Base-by-base conservation (phyloP, 2,888 invertebrate genomes). In the Nasonia oneida region DNA sequence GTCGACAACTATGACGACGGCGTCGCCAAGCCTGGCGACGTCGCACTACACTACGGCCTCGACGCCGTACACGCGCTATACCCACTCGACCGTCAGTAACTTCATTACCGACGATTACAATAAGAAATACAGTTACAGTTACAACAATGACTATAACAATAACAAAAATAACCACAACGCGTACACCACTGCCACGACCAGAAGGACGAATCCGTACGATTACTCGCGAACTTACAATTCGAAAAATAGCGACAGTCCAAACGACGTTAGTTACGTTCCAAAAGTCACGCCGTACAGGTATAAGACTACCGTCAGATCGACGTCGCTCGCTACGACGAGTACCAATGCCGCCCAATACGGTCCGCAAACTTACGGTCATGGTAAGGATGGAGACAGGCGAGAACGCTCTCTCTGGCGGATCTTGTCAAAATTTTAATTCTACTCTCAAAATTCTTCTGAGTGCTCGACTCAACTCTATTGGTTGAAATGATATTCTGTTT, bases 261-360 rank as follows among this genome's bases (percentile, higher is more conserved):
- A 91, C 86, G 90, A 92, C 84, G 89, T 90, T 88, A 91, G 89
- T 89, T 91, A 91, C 23, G 29, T 67, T 89, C 90, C 90, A 81
- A 92, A 91, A 91, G 89, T 91, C 87, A 92, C 90, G 83, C 90
- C 92, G 70, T 93, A 90, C 90, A 92, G 91, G 88, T 91, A 90
- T 91, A 91, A 92, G 89, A 91, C 85, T 88, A 89, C 91, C 86
- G 84, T 90, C 87, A 89, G 75, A 88, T 87, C 88, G 87, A 89
- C 89, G 88, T 89, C 89, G 88, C 88, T 89, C 87, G 89, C 91
- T 86, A 88, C 91, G 85, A 89, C 91, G 29, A 73, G 47, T 42
- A 90, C 90, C 90, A 90, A 90, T 90, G 90, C 89, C 88, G 90
- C 90, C 88, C 90, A 90, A 86, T 90, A 91, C 89, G 89, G 90